Evolutionary conservation across 2,888 invertebrate species (phyloP).

Genomic region (Plemyria rubiginata): DNA sequence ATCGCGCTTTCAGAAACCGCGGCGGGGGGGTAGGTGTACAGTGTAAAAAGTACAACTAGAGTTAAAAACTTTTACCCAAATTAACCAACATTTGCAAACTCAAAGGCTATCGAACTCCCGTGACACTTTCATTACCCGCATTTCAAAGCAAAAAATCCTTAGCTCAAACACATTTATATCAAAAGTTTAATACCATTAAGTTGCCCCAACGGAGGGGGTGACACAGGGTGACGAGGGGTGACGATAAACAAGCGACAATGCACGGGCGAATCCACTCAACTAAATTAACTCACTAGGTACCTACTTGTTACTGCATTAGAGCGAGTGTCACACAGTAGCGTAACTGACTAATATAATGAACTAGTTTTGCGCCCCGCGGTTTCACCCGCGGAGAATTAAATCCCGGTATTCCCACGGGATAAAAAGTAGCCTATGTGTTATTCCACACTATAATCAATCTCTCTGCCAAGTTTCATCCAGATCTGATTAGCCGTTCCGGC

Average conservation of each 20-base stretch:
- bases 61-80: neutral
- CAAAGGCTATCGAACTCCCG: conserved; percentile 22
- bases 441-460: too few relatives aligned
- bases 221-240: conserved; percentile 45
- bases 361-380: too few relatives aligned
- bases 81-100: conserved; percentile 1
- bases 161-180: conserved; percentile 67
- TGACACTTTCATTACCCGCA: conserved; percentile 18
- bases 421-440: too few relatives aligned
- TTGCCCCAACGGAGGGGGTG: conserved; percentile 44
- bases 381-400: too few relatives aligned
- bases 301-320: conserved; percentile 75
- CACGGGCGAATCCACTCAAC: conserved; percentile 80
- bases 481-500: too few relatives aligned
- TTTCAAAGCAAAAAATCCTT: conserved; percentile 42
- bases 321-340: conserved; percentile 57
- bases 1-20: too few relatives aligned
- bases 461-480: too few relatives aligned
- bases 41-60: too few relatives aligned
- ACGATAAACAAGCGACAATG: conserved; percentile 84
- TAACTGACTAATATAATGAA: conserved; percentile 7
- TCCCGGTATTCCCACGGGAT: too few relatives aligned
- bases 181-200: conserved; percentile 83
- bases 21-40: too few relatives aligned
- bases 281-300: conserved; percentile 78